A percentile compares a stretch with the other conserved stretches of the same genome.
phyloP scores from a whole-genome alignment of 2,888 invertebrate species.

The Volucella zonaria region DNA sequence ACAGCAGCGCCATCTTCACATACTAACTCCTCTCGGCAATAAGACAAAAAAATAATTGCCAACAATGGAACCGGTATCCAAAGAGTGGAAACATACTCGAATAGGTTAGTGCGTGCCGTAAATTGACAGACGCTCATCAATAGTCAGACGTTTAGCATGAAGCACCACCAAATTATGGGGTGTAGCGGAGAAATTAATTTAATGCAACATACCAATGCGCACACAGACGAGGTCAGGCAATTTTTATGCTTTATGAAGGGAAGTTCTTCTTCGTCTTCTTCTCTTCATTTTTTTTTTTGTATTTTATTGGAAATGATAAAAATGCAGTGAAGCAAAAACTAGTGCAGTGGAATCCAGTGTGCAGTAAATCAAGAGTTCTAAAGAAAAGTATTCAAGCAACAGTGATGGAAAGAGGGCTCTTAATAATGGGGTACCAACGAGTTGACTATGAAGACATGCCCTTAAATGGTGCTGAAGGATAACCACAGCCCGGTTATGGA shows the following conservation, averaged over 20 bases:
- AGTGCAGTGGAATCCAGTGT: neutral
- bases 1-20: neutral
- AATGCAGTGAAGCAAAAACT: constrained; percentile 1
- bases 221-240: constrained; percentile 11
- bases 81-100: neutral
- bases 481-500: constrained; percentile 46
- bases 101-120: neutral
- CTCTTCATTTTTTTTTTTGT: constrained; percentile 19
- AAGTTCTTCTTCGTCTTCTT: neutral
- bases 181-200: constrained; percentile 46
- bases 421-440: constrained; percentile 49
- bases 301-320: too few species aligned
- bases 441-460: constrained; percentile 45
- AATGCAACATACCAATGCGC: constrained; percentile 16
- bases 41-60: neutral
- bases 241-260: constrained; percentile 14
- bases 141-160: constrained; percentile 6
- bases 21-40: too few species aligned
- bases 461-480: constrained; percentile 65
- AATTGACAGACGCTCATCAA: constrained; percentile 3
- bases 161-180: constrained; percentile 29
- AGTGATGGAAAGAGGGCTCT: neutral
- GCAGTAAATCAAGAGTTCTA: neutral
- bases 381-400: constrained; percentile 7
- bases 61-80: constrained; percentile 10